Evolutionary conservation across 2,113 vertebrate species (phyloP), one percentile per base, ranked within the genome.

Genomic region (Crotalus viridis): DNA sequence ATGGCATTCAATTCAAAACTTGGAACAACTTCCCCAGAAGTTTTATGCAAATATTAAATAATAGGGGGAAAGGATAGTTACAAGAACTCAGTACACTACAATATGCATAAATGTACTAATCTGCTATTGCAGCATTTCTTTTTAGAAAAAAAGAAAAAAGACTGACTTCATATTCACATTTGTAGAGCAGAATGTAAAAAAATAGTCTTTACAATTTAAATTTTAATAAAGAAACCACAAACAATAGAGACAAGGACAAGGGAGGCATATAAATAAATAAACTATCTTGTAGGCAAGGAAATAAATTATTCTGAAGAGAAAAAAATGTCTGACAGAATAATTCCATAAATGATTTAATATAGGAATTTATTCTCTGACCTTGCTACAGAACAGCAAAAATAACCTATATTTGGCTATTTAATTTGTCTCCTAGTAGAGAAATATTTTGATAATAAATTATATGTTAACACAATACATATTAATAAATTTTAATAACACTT

Each of bases 351-450:
- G 55, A 91, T 0, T 0, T 92, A 12, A 17, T 33, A 59, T 48
- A 89, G 39, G 61, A n/a, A 93, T 94, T 22, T 86, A 89, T 1
- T 64, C 39, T 89, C 7, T 91, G 85, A 56, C 61, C 69, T 91
- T 39, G 93, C 48, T 0, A 89, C n/a, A 64, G 24, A 90, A 46
- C 39, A 87, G 91, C 28, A 88, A 92, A 90, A 57, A 91, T 19
- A 61, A 48, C 28, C 55, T 81, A 85, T 24, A 51, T 92, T 88
- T 4, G 61, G 17, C 15, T 59, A 64, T 88, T 96, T 93, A 55
- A 88, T 90, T 85, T 95, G 51, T 89, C 74, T 57, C 93, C 93
- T 94, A 94, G 92, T 93, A 4, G 90, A 93, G 88, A 57, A 90
- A 92, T 91, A 19, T 21, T 69, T 69, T 69, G 61, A 69, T 69